Conservation (phyloP, 2,113 vertebrate genomes). For the Crypturellus undulatus region DNA sequence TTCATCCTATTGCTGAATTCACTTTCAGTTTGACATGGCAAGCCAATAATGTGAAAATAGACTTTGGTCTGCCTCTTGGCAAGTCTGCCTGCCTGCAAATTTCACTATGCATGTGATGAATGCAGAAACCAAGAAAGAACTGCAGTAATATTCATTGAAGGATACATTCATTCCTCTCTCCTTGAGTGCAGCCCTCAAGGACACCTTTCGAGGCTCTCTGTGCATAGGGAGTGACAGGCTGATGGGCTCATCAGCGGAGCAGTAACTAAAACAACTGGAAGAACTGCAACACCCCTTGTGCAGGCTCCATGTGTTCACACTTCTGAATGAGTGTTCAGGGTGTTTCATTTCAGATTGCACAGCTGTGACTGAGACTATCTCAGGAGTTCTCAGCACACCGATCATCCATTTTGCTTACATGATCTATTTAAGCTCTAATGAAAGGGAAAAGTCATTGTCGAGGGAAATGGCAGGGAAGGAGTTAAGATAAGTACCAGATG, state of each 20-base stretch:
- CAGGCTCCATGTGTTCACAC: conserved; percentile 43
- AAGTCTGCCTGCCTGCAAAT: background rate
- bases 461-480: background rate
- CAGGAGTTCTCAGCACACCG: background rate
- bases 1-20: background rate
- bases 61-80: background rate
- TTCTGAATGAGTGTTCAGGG: conserved; percentile 58
- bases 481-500: background rate
- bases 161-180: background rate
- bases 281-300: background rate
- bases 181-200: conserved; percentile 18
- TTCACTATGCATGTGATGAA: rapidly evolving
- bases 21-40: background rate
- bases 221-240: background rate
- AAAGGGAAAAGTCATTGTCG: conserved; percentile 34
- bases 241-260: background rate
- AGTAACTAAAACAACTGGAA: conserved; percentile 11
- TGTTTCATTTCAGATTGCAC: conserved; percentile 64
- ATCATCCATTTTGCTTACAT: conserved; percentile 26
- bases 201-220: conserved; percentile 30
- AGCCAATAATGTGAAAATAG: rapidly evolving
- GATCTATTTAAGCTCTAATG: conserved; percentile 24
- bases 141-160: background rate
- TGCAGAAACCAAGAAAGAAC: background rate
- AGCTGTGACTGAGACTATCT: background rate